phyloP scores from a whole-genome alignment of 2,113 vertebrate genomes.

The Coptodon rendalli region DNA sequence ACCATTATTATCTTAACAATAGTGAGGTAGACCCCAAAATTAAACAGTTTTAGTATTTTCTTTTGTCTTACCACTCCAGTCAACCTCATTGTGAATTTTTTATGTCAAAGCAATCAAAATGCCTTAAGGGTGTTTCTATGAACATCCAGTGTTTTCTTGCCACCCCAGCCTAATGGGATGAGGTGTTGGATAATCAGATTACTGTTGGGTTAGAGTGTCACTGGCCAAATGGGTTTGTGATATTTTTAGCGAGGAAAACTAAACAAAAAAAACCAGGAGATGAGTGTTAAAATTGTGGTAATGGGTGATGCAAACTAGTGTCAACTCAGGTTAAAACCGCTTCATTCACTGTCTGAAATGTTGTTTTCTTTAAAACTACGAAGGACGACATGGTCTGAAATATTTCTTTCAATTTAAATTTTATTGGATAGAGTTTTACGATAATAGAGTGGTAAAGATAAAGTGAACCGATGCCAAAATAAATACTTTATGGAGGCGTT shows the following conservation, averaged over 20 bases:
- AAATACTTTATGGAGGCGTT: not conserved
- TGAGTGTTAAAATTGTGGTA: not conserved
- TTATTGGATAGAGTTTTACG: not conserved
- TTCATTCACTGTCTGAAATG: not conserved
- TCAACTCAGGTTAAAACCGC: not conserved
- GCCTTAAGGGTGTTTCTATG: not conserved
- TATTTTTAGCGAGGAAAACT: not conserved
- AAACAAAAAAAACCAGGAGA: not conserved
- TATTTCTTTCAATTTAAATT: not conserved
- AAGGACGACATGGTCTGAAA: not conserved
- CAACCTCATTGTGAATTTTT: not conserved
- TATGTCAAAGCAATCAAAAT: not conserved
- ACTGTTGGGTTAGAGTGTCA: conserved; percentile 16
- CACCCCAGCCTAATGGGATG: not conserved
- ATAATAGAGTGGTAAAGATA: not conserved
- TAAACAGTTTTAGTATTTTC: not conserved
- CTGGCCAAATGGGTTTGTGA: conserved; percentile 21
- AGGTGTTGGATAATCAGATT: conserved; percentile 46
- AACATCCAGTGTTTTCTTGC: not conserved
- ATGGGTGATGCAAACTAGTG: not conserved
- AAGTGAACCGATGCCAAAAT: not conserved
- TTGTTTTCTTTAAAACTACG: not conserved
- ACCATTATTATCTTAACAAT: not conserved
- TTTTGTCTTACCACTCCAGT: not conserved
- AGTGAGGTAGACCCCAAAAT: not conserved